Evolutionary conservation across 2,797 vertebrate genomes (phyloP).

Genomic region (Pelochelys cantorii): DNA sequence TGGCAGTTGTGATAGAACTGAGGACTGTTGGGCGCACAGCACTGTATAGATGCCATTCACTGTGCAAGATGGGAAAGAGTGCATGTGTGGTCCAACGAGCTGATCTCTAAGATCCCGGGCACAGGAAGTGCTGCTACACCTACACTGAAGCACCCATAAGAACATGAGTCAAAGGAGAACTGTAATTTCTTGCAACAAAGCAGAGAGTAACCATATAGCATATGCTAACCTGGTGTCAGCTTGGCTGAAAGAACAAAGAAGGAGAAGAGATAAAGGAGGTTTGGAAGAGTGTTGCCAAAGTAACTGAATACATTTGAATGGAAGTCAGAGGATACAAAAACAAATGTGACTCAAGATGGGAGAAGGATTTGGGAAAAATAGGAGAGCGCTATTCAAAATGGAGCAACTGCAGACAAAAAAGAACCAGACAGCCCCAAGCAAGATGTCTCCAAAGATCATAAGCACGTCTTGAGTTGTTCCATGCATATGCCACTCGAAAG

Average conservation of each 20-base stretch:
- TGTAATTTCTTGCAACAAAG: background rate
- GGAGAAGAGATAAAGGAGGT: background rate
- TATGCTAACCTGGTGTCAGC: background rate
- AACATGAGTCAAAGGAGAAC: too few species aligned
- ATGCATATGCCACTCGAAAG: background rate
- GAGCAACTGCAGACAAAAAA: background rate
- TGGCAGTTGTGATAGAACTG: too few species aligned
- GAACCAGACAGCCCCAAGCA: background rate
- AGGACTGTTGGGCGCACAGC: too few species aligned
- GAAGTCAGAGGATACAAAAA: background rate
- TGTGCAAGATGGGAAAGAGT: too few species aligned
- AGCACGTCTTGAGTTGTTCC: background rate
- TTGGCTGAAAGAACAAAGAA: background rate
- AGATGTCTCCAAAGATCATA: background rate
- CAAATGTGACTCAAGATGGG: background rate
- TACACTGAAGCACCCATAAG: too few species aligned
- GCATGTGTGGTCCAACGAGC: too few species aligned
- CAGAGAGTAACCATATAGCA: background rate
- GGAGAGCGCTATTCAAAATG: background rate
- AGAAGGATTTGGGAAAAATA: background rate
- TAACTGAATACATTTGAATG: background rate
- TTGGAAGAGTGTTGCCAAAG: background rate
- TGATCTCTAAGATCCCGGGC: too few species aligned
- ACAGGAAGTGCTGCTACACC: too few species aligned
- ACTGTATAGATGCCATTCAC: too few species aligned